A percentile compares a stretch with the other conserved stretches of the same genome.
phyloP scores from a whole-genome alignment of 2,113 vertebrate species.

The Poeciliopsis prolifica region DNA sequence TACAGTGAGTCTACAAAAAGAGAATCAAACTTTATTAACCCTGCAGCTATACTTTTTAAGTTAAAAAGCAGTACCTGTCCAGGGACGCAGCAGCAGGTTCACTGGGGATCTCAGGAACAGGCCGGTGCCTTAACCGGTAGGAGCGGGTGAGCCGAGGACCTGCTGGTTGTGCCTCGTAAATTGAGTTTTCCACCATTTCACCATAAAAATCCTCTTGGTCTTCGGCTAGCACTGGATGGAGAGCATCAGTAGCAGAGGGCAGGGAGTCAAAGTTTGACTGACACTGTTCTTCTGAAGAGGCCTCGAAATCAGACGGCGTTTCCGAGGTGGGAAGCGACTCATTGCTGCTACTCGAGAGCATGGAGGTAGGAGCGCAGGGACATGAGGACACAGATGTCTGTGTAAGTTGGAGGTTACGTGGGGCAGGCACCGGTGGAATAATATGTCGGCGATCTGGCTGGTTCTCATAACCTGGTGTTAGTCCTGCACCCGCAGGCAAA shows the following conservation, averaged over 20 bases:
- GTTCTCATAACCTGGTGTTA: background rate
- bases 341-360: constrained; percentile 42
- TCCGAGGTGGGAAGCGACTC: constrained; percentile 61
- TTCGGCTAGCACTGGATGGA: constrained; percentile 5
- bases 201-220: constrained; percentile 75
- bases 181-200: constrained; percentile 89
- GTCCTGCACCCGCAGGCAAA: constrained; percentile 51
- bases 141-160: constrained; percentile 74
- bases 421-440: constrained; percentile 30
- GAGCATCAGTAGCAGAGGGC: constrained; percentile 7
- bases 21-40: background rate
- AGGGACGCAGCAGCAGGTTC: background rate
- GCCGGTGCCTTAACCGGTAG: constrained; percentile 88
- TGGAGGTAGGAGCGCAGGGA: background rate
- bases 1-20: background rate
- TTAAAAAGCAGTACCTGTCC: constrained; percentile 63
- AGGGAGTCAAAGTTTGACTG: background rate
- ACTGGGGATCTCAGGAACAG: constrained; percentile 88
- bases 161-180: constrained; percentile 77
- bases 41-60: background rate
- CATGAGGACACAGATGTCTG: background rate
- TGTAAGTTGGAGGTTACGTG: constrained; percentile 44
- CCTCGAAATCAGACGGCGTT: constrained; percentile 56
- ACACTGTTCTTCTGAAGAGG: constrained; percentile 40
- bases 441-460: background rate